Base-by-base conservation (phyloP, 2,888 invertebrate genomes). In the Apodemia zela region DNA sequence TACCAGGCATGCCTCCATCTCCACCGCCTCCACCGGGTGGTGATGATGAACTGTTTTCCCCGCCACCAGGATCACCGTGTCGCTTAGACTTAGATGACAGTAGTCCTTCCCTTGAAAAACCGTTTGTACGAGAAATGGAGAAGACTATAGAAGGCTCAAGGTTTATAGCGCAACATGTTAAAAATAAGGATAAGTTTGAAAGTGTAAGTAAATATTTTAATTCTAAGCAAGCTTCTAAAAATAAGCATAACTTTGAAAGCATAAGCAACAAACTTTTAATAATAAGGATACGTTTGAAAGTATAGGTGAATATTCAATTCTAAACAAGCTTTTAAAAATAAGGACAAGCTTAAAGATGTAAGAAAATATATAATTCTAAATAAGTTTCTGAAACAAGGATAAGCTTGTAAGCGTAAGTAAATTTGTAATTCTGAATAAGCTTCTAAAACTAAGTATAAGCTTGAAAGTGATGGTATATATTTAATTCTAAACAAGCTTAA, bases 161-260 rank as follows among this genome's bases (percentile, higher is more conserved):
- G 79, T 98, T 98, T 89, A 97, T 98, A 92, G 98, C 98, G 81
- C 98, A 98, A 90, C 98, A 98, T 86, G 97, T 97, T 85, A 96
- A 95, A 89, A 98, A 98, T 93, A 97, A 97, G 91, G 98, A 98
- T 90, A 96, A 96, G 85, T 98, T 97, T 87, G 97, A 97, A 88
- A 97, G 96, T 88, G 98, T 98, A 93, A 96, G 97, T 95, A 80
- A 63, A 57, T 59, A 8, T 13, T n/a, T n/a, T 18, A 18, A 17
- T 59, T 42, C 47, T 15, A 29, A 64, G 11, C 18, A 59, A 54
- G 17, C 38, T 47, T 59, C 17, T 35, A 33, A 17, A 60, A 29
- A 29, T 29, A 29, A 25, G 25, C 3, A 25, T 25, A 25, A 25
- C 0, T 4, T 25, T 25, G 25, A 25, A 25, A 25, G 25, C 4